Evolutionary conservation across 2,797 vertebrate species (phyloP).

Genomic region (Aeoliscus strigatus): DNA sequence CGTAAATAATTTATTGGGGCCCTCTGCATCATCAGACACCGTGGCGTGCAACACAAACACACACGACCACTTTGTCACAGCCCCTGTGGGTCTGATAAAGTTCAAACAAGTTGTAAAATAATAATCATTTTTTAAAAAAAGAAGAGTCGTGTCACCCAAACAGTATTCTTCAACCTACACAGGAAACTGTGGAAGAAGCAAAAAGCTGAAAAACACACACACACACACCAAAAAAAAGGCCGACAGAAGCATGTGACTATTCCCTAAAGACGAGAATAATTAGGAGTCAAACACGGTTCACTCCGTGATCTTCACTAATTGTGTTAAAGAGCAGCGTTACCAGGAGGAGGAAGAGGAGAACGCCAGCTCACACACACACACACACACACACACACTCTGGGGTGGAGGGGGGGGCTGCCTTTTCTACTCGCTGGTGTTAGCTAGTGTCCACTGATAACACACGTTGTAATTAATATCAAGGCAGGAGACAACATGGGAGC

Average conservation of each 20-base stretch:
- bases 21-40: slow-evolving; percentile 66
- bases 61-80: slow-evolving; percentile 73
- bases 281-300: slow-evolving; percentile 87
- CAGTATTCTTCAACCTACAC: slow-evolving; percentile 54
- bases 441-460: slow-evolving; percentile 95
- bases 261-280: slow-evolving; percentile 89
- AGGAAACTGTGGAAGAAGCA: slow-evolving; percentile 24
- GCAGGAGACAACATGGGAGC: slow-evolving; percentile 92
- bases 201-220: too few species aligned
- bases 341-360: slow-evolving; percentile 69
- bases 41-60: slow-evolving; percentile 63
- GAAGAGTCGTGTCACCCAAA: slow-evolving; percentile 55
- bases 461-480: slow-evolving; percentile 99
- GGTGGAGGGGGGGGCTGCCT: slow-evolving; percentile 85
- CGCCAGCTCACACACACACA: slow-evolving; percentile 51
- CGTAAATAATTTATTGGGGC: slow-evolving; percentile 75
- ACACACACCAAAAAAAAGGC: slow-evolving; percentile 65
- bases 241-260: slow-evolving; percentile 76
- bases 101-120: slow-evolving; percentile 73
- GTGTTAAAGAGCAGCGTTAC: slow-evolving; percentile 93
- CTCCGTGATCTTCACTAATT: slow-evolving; percentile 89
- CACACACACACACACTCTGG: slow-evolving; percentile 74
- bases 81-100: slow-evolving; percentile 77
- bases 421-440: slow-evolving; percentile 95
- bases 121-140: slow-evolving; percentile 2